Base-by-base conservation (phyloP, 2,113 vertebrate species). In the Forbesichthys agassizii region DNA sequence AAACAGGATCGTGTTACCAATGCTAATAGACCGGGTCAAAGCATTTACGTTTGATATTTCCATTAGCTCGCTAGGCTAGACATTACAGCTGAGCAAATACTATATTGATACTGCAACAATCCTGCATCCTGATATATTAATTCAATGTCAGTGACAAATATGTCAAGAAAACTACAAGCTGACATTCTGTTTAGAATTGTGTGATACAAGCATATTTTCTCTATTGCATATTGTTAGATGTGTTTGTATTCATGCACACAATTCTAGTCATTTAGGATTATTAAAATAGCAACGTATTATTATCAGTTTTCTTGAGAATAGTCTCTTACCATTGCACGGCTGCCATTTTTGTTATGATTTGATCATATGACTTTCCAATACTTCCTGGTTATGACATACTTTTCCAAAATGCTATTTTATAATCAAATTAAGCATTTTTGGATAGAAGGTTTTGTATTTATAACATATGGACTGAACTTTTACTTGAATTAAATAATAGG, bases 251-350 rank as follows among this genome's bases (percentile, higher is more conserved):
- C 11, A 51, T 9, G 60, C 0, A 71, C 2, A 48, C 4, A 3
- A 48, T 53, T 62, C 0, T n/a, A 18, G 4, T 3, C 0, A 18
- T 67, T 14, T 9, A 8, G 9, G 0, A 33, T 55, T 33, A 58
- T 58, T 16, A 8, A 4, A 7, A 64, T 12, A 49, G 5, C 13
- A 0, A 58, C 18, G 54, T 5, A 62, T 9, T 52, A 68, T 33
- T 27, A 20, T 61, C 71, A 56, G 75, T 8, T 49, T 11, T 61
- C 11, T 58, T 27, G 14, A 67, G 64, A 66, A 65, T 75, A 67
- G 68, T 62, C 77, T 82, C 92, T 90, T 79, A 93, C 93, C 93
- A 93, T 79, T 92, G 90, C 69, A 92, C 91, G 12, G 88, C 83
- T 78, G 92, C 90, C 93, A 93, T 93, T 72, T 89, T 88, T 83